Base-by-base conservation (phyloP, 2,888 invertebrate genomes). In the Theretra japonica region DNA sequence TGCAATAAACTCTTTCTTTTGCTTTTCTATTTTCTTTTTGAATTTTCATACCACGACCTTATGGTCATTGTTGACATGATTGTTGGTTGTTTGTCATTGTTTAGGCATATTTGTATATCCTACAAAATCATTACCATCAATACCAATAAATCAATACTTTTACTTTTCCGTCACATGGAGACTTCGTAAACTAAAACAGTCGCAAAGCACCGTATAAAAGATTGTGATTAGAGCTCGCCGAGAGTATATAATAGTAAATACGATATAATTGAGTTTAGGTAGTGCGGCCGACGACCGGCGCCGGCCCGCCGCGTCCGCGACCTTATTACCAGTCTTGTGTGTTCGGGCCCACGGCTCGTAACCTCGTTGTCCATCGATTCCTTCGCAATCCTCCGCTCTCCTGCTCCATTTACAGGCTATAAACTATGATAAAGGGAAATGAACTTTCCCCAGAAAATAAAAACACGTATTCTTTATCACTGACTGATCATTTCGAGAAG, bases 321-420 rank as follows among this genome's bases (percentile, higher is more conserved):
- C 92, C 92, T 90, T 92, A 91, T 91, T 92, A 87, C 87, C 77
- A 76, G 82, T 82, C 81, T 81, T 77, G 79, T 85, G 62, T 65
- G 65, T 60, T 71, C 82, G 80, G 83, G 84, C 85, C 83, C 85
- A 87, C 85, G 80, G 83, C 78, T 84, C 83, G 84, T 87, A 88
- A 89, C 88, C 91, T 89, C 88, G 79, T 88, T 88, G 87, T 85
- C 86, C 89, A 90, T 89, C 88, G 89, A 90, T 90, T 90, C 86
- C 85, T 81, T 76, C 81, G 77, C 82, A 86, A 86, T 85, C 86
- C 84, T 76, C 78, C 74, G 75, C 79, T 80, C 79, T 79, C 76
- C 77, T 77, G 80, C 80, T 83, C 82, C 77, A 82, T 82, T 83
- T 83, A 82, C 79, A 76, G 73, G 73, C 71, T 75, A 71, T 71